These are phyloP conservation scores for Leptinotarsa lineolata DNA, from an alignment of 1,140 invertebrate species.

Conservation along the genomic window DNA sequence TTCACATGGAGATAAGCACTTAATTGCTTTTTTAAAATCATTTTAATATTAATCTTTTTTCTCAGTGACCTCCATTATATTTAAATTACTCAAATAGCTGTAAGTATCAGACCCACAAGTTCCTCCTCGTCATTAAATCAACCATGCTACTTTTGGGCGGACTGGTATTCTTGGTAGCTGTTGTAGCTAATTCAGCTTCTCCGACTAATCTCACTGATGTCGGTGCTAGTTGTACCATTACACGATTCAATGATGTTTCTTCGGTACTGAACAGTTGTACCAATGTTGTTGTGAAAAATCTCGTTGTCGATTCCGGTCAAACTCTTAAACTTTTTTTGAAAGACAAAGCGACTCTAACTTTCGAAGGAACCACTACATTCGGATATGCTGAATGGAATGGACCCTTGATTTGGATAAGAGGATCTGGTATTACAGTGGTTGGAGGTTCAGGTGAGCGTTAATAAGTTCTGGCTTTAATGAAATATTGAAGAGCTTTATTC, in stretches of 20 bases:
- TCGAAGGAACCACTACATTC: slow-evolving; percentile 31
- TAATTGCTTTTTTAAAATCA: no score
- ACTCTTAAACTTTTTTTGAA: slow-evolving; percentile 25
- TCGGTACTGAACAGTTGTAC: slow-evolving; percentile 20
- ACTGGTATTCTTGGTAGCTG: not conserved
- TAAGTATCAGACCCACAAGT: no score
- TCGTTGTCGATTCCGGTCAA: slow-evolving; percentile 27
- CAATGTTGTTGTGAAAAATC: slow-evolving; percentile 25
- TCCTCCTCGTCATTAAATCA: no score
- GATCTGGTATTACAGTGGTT: slow-evolving; percentile 18
- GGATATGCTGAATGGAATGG: slow-evolving; percentile 30
- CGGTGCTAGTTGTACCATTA: slow-evolving; percentile 4
- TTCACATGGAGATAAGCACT: no score
- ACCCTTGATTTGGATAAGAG: slow-evolving; percentile 29
- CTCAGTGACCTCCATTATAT: no score
- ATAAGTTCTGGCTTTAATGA: no score
- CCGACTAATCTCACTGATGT: not conserved
- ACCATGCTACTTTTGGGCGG: not conserved
- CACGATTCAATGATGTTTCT: slow-evolving; percentile 4
- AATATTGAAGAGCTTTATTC: no score
- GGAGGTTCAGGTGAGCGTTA: slow-evolving; percentile 10
- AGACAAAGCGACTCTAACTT: slow-evolving; percentile 28
- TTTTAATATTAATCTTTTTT: no score
- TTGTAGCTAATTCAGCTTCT: not conserved
- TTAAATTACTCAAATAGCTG: no score